Percentiles rank a stretch among this genome's conserved stretches.
These are phyloP conservation scores for Xiphydria camelus DNA, from an alignment of 2,888 invertebrate genomes.

Conservation along the genomic window DNA sequence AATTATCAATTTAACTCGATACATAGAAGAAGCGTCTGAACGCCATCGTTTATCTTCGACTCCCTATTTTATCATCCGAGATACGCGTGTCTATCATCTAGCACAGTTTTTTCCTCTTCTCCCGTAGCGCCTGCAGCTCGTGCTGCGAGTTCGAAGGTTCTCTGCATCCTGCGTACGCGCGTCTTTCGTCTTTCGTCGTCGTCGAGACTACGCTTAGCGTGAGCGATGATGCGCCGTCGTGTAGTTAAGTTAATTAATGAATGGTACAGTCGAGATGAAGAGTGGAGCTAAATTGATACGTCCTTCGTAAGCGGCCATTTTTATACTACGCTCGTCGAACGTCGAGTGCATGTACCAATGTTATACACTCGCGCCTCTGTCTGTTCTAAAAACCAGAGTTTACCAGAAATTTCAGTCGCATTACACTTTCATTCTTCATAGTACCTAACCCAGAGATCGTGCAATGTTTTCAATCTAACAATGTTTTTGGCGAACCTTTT, in stretches of 20 bases:
- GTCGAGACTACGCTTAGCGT: constrained; percentile 40
- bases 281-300: constrained; percentile 56
- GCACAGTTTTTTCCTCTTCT: background rate
- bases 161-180: too few relatives aligned
- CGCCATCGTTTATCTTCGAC: background rate
- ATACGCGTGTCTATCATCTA: background rate
- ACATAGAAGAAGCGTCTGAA: background rate
- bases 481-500: too few relatives aligned
- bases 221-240: constrained; percentile 50
- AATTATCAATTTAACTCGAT: constrained; percentile 31
- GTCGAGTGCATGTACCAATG: too few relatives aligned
- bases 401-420: too few relatives aligned
- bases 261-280: constrained; percentile 54
- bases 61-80: too few relatives aligned
- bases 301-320: constrained; percentile 53
- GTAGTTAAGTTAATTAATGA: constrained; percentile 58
- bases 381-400: too few relatives aligned
- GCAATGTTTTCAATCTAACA: too few relatives aligned
- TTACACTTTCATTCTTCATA: too few relatives aligned
- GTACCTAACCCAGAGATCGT: too few relatives aligned
- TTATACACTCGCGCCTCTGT: too few relatives aligned
- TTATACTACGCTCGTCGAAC: constrained; percentile 31
- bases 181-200: constrained; percentile 38
- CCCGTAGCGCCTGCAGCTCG: too few relatives aligned
- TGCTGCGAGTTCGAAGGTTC: too few relatives aligned